phyloP scores from a whole-genome alignment of 1,140 invertebrate species.

The Rhyacophila brunnea region DNA sequence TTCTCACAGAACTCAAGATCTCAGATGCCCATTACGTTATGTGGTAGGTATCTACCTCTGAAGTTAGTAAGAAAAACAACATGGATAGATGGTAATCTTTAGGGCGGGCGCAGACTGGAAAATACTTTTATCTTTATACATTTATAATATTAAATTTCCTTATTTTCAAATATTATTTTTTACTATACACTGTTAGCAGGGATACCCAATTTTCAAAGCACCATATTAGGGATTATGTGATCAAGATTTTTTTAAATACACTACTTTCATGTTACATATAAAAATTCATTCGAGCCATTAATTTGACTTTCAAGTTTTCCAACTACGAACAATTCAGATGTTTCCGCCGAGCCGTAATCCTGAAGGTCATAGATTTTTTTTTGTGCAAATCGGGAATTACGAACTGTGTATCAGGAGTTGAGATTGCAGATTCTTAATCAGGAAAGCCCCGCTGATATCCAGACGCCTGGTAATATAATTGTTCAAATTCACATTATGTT shows the following conservation, averaged over 20 bases:
- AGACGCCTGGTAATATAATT: background rate
- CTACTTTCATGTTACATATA: background rate
- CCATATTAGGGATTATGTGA: background rate
- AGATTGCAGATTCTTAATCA: background rate
- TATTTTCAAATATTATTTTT: too few relatives aligned
- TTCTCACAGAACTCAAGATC: constrained; percentile 17
- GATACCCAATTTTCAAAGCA: background rate
- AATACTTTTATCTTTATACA: too few relatives aligned
- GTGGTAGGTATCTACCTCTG: background rate
- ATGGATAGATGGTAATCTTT: background rate
- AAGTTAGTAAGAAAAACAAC: constrained; percentile 8
- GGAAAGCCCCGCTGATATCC: background rate
- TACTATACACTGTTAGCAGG: background rate
- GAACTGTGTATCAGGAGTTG: background rate
- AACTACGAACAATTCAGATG: background rate
- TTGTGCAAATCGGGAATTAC: background rate
- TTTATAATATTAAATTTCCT: too few relatives aligned
- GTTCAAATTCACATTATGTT: too few relatives aligned
- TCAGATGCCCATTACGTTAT: background rate
- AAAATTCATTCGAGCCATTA: background rate
- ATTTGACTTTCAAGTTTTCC: background rate
- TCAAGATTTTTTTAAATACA: background rate
- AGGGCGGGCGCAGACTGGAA: too few relatives aligned
- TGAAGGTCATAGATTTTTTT: background rate
- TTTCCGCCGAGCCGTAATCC: background rate